Evolutionary conservation across 2,797 vertebrate genomes (phyloP).

Genomic region (Pteropus rufus): DNA sequence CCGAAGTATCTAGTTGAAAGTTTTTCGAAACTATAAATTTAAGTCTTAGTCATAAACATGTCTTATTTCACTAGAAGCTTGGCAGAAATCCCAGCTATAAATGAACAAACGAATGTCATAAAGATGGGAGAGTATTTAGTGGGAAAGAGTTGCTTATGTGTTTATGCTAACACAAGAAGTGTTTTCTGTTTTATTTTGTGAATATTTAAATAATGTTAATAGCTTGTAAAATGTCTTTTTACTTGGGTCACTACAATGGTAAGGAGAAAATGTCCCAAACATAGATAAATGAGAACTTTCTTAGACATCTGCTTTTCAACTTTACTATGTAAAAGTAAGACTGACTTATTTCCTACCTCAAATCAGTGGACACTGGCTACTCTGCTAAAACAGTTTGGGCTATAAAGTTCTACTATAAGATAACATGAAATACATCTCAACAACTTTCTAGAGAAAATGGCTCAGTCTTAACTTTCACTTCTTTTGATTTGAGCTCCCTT

Average conservation of each 20-base stretch:
- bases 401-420: background rate
- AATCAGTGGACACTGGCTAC: background rate
- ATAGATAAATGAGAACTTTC: background rate
- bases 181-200: background rate
- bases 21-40: conserved; percentile 32
- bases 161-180: background rate
- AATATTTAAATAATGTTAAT: conserved; percentile 26
- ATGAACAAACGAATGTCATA: conserved; percentile 34
- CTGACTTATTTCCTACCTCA: background rate
- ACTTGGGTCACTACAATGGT: background rate
- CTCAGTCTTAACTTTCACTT: background rate
- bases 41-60: conserved; percentile 42
- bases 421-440: background rate
- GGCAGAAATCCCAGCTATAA: conserved; percentile 49
- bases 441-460: background rate
- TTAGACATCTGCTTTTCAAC: background rate
- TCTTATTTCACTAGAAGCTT: conserved; percentile 44
- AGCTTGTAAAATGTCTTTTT: background rate
- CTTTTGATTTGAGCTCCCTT: background rate
- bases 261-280: background rate
- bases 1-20: conserved; percentile 7
- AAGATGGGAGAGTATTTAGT: background rate
- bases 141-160: background rate
- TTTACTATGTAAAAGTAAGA: background rate
- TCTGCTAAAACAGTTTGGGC: background rate